A percentile compares a stretch with the other conserved stretches of the same genome.
Evolutionary conservation across 2,888 invertebrate species (phyloP).

Genomic region (Myathropa florea): DNA sequence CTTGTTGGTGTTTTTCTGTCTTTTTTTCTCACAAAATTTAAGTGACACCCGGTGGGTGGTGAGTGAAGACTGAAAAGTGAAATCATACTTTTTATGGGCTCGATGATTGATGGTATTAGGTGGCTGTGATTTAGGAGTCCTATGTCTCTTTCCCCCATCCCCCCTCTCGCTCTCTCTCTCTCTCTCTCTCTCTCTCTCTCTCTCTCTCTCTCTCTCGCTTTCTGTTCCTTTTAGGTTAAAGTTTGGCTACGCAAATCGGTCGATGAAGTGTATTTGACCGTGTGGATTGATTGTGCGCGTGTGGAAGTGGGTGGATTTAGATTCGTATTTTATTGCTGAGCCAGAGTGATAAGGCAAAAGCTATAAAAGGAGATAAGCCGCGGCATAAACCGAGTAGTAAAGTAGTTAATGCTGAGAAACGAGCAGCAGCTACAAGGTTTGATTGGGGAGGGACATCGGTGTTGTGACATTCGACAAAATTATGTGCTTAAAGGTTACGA

Average conservation of each 20-base stretch:
- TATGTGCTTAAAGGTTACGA: neutral
- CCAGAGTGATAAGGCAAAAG: conserved; percentile 39
- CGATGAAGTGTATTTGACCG: conserved; percentile 58
- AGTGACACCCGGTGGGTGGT: conserved; percentile 29
- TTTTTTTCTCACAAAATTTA: conserved; percentile 43
- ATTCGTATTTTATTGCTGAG: conserved; percentile 36
- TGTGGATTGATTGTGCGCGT: conserved; percentile 59
- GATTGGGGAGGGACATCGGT: neutral
- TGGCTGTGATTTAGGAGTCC: conserved; percentile 61
- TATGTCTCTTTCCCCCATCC: conserved; percentile 10
- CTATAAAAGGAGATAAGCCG: conserved; percentile 59
- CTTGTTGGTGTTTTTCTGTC: conserved; percentile 4
- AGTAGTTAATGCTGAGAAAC: conserved; percentile 14
- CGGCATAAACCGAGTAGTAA: conserved; percentile 30
- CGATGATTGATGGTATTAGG: conserved; percentile 69
- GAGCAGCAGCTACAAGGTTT: neutral
- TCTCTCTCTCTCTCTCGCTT: conserved; percentile 31
- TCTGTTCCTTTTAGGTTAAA: neutral
- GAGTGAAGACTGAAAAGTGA: conserved; percentile 39
- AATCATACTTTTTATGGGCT: conserved; percentile 69
- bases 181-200: conserved; percentile 24
- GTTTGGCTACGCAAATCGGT: conserved; percentile 51
- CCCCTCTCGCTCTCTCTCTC: conserved; percentile 19
- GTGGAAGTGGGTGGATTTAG: conserved; percentile 47
- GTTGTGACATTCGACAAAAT: neutral